A percentile compares a stretch with the other conserved stretches of the same genome.
phyloP scores from a whole-genome alignment of 2,113 vertebrate species.

The Sapayoa aenigma region DNA sequence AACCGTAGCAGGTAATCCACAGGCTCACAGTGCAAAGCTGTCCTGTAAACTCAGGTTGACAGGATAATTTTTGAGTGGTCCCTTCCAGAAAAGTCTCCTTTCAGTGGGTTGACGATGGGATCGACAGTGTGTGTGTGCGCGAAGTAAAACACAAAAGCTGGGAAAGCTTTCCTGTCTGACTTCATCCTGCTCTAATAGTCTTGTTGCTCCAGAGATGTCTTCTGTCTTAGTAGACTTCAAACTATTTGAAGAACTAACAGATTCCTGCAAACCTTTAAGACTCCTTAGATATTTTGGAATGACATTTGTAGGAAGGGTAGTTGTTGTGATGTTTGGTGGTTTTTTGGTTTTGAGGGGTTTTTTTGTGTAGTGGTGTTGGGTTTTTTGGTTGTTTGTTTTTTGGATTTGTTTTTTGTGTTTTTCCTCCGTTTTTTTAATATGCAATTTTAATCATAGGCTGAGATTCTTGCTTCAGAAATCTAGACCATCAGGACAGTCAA shows the following conservation, averaged over 20 bases:
- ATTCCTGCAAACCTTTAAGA: neutral
- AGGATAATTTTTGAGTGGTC: neutral
- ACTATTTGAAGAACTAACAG: neutral
- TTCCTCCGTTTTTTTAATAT: fast-evolving
- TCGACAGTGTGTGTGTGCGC: neutral
- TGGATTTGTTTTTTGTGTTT: too few species aligned
- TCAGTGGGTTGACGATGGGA: neutral
- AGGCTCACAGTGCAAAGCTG: neutral
- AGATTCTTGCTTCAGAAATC: neutral
- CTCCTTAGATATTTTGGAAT: neutral
- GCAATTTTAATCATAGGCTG: neutral
- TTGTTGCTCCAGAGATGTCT: neutral
- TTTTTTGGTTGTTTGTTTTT: too few species aligned
- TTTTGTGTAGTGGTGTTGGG: too few species aligned
- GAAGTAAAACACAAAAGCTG: neutral
- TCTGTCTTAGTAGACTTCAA: neutral
- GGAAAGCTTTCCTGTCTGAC: neutral
- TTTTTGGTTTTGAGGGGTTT: too few species aligned
- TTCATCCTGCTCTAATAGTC: neutral
- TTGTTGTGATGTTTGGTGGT: neutral
- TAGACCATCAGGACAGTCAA: neutral
- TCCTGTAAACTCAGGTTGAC: neutral
- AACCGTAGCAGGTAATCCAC: neutral
- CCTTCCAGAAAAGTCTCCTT: neutral
- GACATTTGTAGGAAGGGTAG: neutral